Conservation (phyloP, 1,140 invertebrate species). For the Halictus rubicundus region DNA sequence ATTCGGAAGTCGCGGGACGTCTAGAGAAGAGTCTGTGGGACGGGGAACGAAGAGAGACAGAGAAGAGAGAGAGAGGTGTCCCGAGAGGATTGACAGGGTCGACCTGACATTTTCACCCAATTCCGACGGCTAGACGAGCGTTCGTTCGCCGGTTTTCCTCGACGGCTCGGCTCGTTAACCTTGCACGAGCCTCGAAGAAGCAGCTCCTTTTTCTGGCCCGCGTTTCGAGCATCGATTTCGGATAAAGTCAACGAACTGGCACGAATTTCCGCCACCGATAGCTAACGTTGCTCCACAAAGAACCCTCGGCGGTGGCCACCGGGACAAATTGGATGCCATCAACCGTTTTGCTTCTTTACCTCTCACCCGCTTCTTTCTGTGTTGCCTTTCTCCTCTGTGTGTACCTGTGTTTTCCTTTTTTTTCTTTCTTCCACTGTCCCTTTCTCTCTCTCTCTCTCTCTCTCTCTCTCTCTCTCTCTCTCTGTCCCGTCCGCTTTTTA, state of each 20-base stretch:
- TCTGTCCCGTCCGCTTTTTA: slow-evolving; percentile 1
- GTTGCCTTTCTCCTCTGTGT: slow-evolving; percentile 31
- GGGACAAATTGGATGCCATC: slow-evolving; percentile 57
- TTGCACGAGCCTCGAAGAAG: slow-evolving; percentile 31
- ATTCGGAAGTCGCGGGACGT: background rate
- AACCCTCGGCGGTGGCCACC: background rate
- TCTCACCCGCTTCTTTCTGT: slow-evolving; percentile 4
- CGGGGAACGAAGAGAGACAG: too few relatives aligned
- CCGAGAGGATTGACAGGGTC: background rate
- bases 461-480: slow-evolving; percentile 17
- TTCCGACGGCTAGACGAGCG: slow-evolving; percentile 10
- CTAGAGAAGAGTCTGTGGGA: too few relatives aligned
- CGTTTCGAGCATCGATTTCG: slow-evolving; percentile 58
- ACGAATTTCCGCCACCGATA: slow-evolving; percentile 51
- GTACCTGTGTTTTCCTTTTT: slow-evolving; percentile 13
- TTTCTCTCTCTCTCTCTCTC: background rate
- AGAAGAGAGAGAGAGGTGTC: too few relatives aligned
- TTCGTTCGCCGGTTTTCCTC: background rate
- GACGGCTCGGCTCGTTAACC: slow-evolving; percentile 53
- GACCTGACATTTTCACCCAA: slow-evolving; percentile 31
- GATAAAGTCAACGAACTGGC: slow-evolving; percentile 63
- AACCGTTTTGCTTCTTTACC: slow-evolving; percentile 3
- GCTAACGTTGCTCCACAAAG: slow-evolving; percentile 32
- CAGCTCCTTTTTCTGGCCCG: slow-evolving; percentile 38
- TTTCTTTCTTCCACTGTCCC: slow-evolving; percentile 1